Percentiles rank a stretch among this genome's conserved stretches.
Evolutionary conservation across 2,113 vertebrate species (phyloP).

Genomic region (Microcebus murinus): DNA sequence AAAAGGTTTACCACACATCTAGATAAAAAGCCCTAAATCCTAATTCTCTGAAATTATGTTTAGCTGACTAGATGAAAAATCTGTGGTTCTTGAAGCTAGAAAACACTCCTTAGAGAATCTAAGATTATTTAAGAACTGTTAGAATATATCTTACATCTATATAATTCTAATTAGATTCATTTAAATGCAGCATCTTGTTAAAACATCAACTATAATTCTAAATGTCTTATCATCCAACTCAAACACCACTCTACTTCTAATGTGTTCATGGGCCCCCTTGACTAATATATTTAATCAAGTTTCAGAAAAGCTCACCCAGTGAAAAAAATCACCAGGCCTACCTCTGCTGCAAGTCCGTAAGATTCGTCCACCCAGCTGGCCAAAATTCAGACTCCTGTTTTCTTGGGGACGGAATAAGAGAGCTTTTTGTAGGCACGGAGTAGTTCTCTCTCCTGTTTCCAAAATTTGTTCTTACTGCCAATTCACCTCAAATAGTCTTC

Average conservation of each 20-base stretch:
- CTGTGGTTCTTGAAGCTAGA: not conserved
- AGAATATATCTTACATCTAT: not conserved
- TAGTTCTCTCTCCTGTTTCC: slow-evolving; percentile 1
- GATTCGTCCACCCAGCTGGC: not conserved
- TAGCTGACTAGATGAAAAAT: not conserved
- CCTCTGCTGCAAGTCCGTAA: not conserved
- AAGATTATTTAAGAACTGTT: not conserved
- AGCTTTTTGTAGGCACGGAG: not conserved
- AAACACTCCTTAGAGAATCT: not conserved
- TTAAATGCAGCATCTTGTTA: not conserved
- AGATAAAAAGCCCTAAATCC: not conserved
- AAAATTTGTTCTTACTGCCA: slow-evolving; percentile 14
- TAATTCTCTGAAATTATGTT: not conserved
- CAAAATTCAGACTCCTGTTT: not conserved
- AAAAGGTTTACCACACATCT: not conserved
- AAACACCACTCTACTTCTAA: not conserved
- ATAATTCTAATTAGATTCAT: not conserved
- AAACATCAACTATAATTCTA: not conserved
- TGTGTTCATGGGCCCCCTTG: not conserved
- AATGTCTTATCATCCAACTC: not conserved
- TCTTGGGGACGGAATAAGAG: not conserved
- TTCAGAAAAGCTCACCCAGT: not conserved
- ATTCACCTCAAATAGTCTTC: slow-evolving; percentile 25
- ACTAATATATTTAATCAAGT: not conserved
- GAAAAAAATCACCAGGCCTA: not conserved